Percentiles rank a stretch among this genome's conserved stretches.
phyloP scores from a whole-genome alignment of 2,797 vertebrate species.

The Trematomus bernacchii region DNA sequence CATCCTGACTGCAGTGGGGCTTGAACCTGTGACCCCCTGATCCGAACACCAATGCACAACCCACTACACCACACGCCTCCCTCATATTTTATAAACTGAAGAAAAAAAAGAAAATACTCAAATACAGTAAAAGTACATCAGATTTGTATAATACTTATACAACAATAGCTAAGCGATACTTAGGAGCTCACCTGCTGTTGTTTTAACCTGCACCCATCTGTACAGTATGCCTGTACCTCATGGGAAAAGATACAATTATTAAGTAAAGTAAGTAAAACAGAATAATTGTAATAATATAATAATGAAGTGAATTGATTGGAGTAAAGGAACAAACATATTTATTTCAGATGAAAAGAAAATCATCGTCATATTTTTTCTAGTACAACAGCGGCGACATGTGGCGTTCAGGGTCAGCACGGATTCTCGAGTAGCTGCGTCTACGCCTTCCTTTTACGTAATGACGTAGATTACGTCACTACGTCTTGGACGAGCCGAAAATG shows the following conservation, averaged over 20 bases:
- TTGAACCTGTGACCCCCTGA: no score
- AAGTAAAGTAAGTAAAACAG: neutral
- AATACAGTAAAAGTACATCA: neutral
- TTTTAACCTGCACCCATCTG: no score
- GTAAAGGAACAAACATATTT: neutral
- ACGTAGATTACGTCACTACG: constrained; percentile 43
- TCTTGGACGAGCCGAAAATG: constrained; percentile 89
- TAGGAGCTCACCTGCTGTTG: no score
- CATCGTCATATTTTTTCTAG: neutral
- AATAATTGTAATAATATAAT: neutral
- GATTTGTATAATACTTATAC: no score
- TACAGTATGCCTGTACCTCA: no score
- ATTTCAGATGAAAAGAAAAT: neutral
- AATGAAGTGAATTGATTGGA: no score
- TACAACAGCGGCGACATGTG: constrained; percentile 30
- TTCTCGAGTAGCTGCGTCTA: no score
- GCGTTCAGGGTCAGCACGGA: neutral
- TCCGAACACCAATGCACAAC: no score
- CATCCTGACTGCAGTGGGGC: no score
- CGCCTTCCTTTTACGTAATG: constrained; percentile 57
- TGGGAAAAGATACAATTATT: no score
- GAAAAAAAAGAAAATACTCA: neutral
- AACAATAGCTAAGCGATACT: no score
- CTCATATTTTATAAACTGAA: neutral
- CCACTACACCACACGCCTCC: no score